phyloP scores from a whole-genome alignment of 2,888 invertebrate genomes.

The Gandaritis pyraliata region DNA sequence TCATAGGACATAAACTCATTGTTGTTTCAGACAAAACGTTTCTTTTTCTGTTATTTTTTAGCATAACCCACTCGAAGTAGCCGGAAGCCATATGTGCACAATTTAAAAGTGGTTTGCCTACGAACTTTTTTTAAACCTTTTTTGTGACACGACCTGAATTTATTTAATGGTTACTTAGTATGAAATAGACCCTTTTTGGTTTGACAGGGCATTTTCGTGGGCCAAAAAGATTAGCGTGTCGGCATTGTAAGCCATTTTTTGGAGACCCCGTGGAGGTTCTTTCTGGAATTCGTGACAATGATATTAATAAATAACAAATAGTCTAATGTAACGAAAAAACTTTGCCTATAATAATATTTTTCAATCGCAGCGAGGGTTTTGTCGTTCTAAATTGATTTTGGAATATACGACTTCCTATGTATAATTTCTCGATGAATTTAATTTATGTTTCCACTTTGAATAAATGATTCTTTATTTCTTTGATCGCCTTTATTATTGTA shows the following conservation, averaged over 20 bases:
- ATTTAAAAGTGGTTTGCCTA: slow-evolving; percentile 78
- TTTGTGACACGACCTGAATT: slow-evolving; percentile 66
- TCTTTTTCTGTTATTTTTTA: slow-evolving; percentile 66
- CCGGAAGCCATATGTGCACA: slow-evolving; percentile 83
- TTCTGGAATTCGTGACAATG: slow-evolving; percentile 68
- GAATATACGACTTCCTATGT: slow-evolving; percentile 36
- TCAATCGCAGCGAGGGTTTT: slow-evolving; percentile 54
- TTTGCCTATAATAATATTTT: slow-evolving; percentile 66
- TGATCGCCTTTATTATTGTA: slow-evolving; percentile 10
- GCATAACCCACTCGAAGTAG: slow-evolving; percentile 81
- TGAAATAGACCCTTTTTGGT: slow-evolving; percentile 74
- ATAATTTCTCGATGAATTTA: slow-evolving; percentile 34
- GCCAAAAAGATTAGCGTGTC: slow-evolving; percentile 77
- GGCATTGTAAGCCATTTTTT: slow-evolving; percentile 75
- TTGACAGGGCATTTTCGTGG: slow-evolving; percentile 70
- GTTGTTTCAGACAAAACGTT: slow-evolving; percentile 58
- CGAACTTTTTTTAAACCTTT: slow-evolving; percentile 66
- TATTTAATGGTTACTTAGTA: slow-evolving; percentile 82
- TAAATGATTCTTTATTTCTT: slow-evolving; percentile 5
- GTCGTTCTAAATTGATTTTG: slow-evolving; percentile 50
- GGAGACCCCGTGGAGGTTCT: slow-evolving; percentile 53
- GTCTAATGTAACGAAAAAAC: slow-evolving; percentile 62
- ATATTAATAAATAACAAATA: slow-evolving; percentile 81
- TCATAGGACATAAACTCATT: slow-evolving; percentile 66
- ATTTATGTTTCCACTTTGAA: slow-evolving; percentile 29